These are phyloP conservation scores for Gnathonemus echidnorhynchus DNA, from an alignment of 2,113 vertebrate species.

Conservation along the genomic window DNA sequence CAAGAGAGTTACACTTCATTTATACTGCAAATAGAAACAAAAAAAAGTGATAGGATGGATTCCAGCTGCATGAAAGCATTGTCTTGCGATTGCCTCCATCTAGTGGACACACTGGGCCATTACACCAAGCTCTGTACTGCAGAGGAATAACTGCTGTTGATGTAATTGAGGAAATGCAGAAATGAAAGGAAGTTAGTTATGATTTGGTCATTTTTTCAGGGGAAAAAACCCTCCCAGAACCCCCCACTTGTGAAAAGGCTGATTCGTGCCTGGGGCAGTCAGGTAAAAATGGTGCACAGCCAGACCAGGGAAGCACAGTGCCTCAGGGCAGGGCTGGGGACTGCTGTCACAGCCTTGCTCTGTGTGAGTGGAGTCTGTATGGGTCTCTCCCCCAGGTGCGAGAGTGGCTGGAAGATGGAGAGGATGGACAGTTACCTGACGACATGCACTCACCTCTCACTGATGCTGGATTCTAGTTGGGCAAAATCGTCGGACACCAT, in stretches of 20 bases:
- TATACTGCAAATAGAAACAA: background rate
- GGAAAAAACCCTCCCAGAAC: background rate
- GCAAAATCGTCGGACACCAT: constrained; percentile 72
- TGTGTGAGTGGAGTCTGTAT: background rate
- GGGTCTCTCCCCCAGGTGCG: background rate
- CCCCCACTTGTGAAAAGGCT: background rate
- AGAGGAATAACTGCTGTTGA: background rate
- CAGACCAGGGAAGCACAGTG: background rate
- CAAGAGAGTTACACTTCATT: background rate
- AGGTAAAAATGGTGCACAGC: background rate
- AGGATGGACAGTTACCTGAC: background rate
- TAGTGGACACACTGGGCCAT: background rate
- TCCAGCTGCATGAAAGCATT: background rate
- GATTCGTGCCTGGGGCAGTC: background rate
- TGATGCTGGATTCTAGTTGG: constrained; percentile 69
- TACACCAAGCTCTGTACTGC: background rate
- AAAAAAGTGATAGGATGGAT: background rate
- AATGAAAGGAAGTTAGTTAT: background rate
- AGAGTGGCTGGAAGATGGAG: background rate
- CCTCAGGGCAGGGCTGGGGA: background rate
- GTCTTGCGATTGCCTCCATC: background rate
- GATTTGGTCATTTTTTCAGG: background rate
- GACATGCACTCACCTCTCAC: constrained; percentile 66
- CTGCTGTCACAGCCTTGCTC: background rate
- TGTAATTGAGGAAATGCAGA: background rate